phyloP scores from a whole-genome alignment of 2,888 invertebrate species.

The Synergus japonicus region DNA sequence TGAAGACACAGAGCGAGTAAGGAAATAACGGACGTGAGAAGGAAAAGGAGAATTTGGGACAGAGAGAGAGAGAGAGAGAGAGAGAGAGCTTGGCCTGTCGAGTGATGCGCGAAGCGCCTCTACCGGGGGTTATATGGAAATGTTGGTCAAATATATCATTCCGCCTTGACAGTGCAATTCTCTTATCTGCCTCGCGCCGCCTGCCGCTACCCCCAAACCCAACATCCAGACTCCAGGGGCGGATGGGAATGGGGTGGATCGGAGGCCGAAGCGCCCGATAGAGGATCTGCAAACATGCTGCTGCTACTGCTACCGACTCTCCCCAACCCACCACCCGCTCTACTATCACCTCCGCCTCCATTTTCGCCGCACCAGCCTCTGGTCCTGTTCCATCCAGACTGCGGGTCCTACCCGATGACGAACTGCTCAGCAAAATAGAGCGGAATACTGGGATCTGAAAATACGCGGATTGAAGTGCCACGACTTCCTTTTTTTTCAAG shows the following conservation, averaged over 20 bases:
- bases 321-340: slow-evolving; percentile 58
- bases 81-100: slow-evolving; percentile 50
- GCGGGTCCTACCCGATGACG: slow-evolving; percentile 72
- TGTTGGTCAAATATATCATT: slow-evolving; percentile 95
- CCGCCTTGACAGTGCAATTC: slow-evolving; percentile 93
- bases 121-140: slow-evolving; percentile 83
- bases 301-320: slow-evolving; percentile 56
- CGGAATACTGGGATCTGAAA: slow-evolving; percentile 69
- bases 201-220: slow-evolving; percentile 57
- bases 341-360: slow-evolving; percentile 59
- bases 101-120: slow-evolving; percentile 60
- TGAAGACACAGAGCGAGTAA: slow-evolving; percentile 49
- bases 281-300: slow-evolving; percentile 69
- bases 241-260: slow-evolving; percentile 74
- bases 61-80: slow-evolving; percentile 55
- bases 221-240: slow-evolving; percentile 63
- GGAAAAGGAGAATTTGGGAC: slow-evolving; percentile 51
- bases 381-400: slow-evolving; percentile 55
- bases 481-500: slow-evolving; percentile 44
- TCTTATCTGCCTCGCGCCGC: slow-evolving; percentile 82
- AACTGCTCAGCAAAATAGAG: slow-evolving; percentile 73
- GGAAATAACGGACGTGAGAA: slow-evolving; percentile 48
- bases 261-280: slow-evolving; percentile 79
- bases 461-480: slow-evolving; percentile 65
- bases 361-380: slow-evolving; percentile 58